These are phyloP conservation scores for Melanocharis versteri DNA, from an alignment of 2,113 vertebrate species.

Conservation along the genomic window DNA sequence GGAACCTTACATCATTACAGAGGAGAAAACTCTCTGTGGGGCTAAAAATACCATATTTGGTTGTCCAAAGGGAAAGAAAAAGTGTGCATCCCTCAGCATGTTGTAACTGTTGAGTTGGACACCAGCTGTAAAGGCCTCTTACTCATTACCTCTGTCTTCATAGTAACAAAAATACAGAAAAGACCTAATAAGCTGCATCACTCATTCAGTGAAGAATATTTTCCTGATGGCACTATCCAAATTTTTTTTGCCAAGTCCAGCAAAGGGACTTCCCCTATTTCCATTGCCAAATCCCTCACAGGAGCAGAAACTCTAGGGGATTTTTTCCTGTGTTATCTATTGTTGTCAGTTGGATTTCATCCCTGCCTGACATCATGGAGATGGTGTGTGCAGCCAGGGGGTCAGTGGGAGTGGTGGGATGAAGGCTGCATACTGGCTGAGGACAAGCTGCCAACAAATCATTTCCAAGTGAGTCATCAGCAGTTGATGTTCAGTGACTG, in stretches of 20 bases:
- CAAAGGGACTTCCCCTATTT: background rate
- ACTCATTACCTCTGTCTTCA: slow-evolving; percentile 11
- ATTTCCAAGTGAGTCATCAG: slow-evolving; percentile 28
- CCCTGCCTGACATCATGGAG: background rate
- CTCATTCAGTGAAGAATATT: background rate
- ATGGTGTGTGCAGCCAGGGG: background rate
- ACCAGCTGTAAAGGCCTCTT: background rate
- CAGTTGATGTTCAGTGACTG: background rate
- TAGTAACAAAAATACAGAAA: background rate
- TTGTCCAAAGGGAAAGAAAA: background rate
- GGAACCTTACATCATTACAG: background rate
- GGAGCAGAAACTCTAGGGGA: background rate
- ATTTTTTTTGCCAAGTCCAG: background rate
- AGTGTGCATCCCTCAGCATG: background rate
- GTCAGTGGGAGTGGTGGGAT: background rate
- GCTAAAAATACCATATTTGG: slow-evolving; percentile 1
- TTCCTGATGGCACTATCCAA: background rate
- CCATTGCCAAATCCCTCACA: background rate
- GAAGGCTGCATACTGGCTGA: background rate
- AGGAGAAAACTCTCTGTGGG: background rate
- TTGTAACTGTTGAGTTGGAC: background rate
- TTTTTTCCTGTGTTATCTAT: background rate
- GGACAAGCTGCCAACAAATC: background rate
- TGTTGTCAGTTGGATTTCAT: background rate
- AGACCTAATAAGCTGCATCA: background rate